Conservation (phyloP, 2,888 invertebrate genomes). For the Dasypolia templi region DNA sequence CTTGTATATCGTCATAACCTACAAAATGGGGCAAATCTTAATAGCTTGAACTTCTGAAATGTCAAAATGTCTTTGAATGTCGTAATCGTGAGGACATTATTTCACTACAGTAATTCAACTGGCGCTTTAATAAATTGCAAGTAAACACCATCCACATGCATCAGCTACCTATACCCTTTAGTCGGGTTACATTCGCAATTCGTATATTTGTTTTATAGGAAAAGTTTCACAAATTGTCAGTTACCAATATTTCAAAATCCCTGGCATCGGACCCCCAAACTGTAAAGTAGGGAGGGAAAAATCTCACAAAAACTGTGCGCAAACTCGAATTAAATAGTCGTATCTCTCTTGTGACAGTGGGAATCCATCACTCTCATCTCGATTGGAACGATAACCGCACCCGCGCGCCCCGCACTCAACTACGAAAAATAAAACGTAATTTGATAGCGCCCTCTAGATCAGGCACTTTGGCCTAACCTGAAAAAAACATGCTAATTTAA, state of each 20-base stretch:
- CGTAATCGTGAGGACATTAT: conserved; percentile 10
- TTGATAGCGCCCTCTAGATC: conserved; percentile 72
- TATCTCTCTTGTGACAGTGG: conserved; percentile 83
- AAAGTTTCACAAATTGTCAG: conserved; percentile 63
- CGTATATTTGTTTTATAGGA: conserved; percentile 47
- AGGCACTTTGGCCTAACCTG: neutral
- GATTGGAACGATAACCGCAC: conserved; percentile 79
- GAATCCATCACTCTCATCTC: conserved; percentile 85
- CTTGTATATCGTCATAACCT: conserved; percentile 45
- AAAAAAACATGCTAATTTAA: neutral
- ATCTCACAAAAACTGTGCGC: conserved; percentile 81
- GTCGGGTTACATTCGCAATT: conserved; percentile 19
- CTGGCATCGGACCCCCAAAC: conserved; percentile 67
- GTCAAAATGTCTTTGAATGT: conserved; percentile 24
- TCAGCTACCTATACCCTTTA: conserved; percentile 5
- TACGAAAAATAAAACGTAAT: conserved; percentile 81
- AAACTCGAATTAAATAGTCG: conserved; percentile 88
- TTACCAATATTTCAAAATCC: conserved; percentile 72
- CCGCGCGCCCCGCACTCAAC: conserved; percentile 56
- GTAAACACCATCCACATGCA: conserved; percentile 19
- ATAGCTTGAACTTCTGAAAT: conserved; percentile 40
- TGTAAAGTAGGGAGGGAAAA: conserved; percentile 75
- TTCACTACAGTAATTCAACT: conserved; percentile 29
- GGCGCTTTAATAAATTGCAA: conserved; percentile 40
- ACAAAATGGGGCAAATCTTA: conserved; percentile 41